phyloP scores from a whole-genome alignment of 2,888 invertebrate genomes.

The Caenorhabditis sulstoni region DNA sequence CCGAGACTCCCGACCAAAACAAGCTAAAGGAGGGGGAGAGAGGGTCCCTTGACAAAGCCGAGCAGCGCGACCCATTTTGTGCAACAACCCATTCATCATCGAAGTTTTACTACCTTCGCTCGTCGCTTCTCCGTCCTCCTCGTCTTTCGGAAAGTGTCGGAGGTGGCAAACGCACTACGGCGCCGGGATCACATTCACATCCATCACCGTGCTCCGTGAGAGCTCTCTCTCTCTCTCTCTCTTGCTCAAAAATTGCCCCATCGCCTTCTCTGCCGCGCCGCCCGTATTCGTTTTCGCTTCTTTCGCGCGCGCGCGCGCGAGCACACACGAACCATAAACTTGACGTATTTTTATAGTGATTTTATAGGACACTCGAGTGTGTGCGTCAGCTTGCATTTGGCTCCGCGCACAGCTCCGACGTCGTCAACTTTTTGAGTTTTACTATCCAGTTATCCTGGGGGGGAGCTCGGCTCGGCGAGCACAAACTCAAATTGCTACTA shows the following conservation, averaged over 20 bases:
- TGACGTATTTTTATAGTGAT: slow-evolving; percentile 64
- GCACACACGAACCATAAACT: slow-evolving; percentile 56
- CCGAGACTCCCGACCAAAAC: too few relatives aligned
- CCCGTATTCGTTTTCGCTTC: slow-evolving; percentile 40
- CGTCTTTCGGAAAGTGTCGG: not conserved
- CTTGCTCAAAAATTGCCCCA: too few relatives aligned
- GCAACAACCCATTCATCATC: too few relatives aligned
- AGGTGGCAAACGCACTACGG: slow-evolving; percentile 29
- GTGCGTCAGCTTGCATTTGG: slow-evolving; percentile 47
- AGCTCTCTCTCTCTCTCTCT: too few relatives aligned
- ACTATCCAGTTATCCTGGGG: slow-evolving; percentile 52
- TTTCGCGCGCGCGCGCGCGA: slow-evolving; percentile 12
- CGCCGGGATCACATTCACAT: slow-evolving; percentile 21
- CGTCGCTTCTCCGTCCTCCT: too few relatives aligned
- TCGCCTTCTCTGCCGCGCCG: slow-evolving; percentile 49
- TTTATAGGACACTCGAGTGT: slow-evolving; percentile 60
- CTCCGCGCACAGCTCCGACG: slow-evolving; percentile 34
- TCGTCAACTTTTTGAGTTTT: slow-evolving; percentile 57
- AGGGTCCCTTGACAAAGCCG: too few relatives aligned
- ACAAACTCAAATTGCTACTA: slow-evolving; percentile 53
- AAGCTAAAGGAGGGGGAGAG: too few relatives aligned
- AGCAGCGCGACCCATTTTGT: too few relatives aligned
- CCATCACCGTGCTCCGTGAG: too few relatives aligned
- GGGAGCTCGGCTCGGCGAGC: slow-evolving; percentile 40
- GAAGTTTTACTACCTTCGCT: too few relatives aligned